Percentiles rank a stretch among this genome's conserved stretches.
phyloP scores from a whole-genome alignment of 2,888 invertebrate genomes.

The Chromoteleia sp. region DNA sequence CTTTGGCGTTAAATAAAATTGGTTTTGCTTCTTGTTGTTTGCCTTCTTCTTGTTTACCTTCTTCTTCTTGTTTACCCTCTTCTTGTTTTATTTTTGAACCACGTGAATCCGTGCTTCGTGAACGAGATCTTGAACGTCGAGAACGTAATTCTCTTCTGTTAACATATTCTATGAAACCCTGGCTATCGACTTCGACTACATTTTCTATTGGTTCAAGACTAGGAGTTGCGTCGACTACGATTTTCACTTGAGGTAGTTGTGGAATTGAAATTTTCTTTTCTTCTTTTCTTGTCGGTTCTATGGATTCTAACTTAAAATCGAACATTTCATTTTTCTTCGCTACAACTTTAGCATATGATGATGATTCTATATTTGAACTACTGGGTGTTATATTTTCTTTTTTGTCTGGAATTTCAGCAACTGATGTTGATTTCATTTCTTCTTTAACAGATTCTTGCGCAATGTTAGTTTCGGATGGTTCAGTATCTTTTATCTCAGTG shows the following conservation, averaged over 20 bases:
- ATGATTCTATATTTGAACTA: slow-evolving; percentile 54
- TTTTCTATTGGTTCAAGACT: slow-evolving; percentile 79
- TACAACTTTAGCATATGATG: slow-evolving; percentile 76
- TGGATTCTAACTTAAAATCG: slow-evolving; percentile 22
- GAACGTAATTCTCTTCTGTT: slow-evolving; percentile 84
- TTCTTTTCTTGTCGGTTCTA: not conserved
- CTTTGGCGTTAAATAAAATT: too few relatives aligned
- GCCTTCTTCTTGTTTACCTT: slow-evolving; percentile 27
- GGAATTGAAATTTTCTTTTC: slow-evolving; percentile 44
- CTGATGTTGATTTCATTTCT: not conserved
- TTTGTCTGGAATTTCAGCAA: not conserved
- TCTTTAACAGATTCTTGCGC: not conserved
- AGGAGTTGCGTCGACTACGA: slow-evolving; percentile 78
- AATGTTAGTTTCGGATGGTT: too few relatives aligned
- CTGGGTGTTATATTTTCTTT: not conserved
- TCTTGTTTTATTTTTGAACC: slow-evolving; percentile 17
- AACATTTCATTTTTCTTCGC: slow-evolving; percentile 74
- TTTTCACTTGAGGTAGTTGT: slow-evolving; percentile 75
- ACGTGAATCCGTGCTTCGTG: slow-evolving; percentile 73
- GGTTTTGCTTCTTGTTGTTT: too few relatives aligned
- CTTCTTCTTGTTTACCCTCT: not conserved
- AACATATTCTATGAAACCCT: slow-evolving; percentile 85
- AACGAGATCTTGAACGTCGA: slow-evolving; percentile 83
- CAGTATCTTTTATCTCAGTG: not conserved
- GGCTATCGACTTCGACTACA: slow-evolving; percentile 80